Base-by-base conservation (phyloP, 2,888 invertebrate genomes). In the Lepeophtheirus nordmannii region DNA sequence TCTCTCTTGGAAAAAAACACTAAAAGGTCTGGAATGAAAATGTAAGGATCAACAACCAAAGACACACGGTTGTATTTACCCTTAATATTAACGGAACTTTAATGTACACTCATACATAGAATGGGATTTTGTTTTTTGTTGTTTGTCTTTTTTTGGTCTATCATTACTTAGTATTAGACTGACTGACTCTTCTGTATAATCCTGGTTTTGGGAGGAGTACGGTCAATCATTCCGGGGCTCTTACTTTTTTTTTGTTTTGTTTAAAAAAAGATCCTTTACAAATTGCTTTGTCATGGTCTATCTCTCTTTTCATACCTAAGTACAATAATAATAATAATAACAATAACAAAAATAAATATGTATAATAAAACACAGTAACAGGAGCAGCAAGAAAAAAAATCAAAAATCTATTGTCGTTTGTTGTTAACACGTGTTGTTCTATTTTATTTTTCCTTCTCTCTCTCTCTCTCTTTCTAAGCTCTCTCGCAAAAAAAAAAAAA, bases 11-110 rank as follows among this genome's bases (percentile, higher is more conserved):
- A 7, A 20, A 14, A 58, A n/a, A 17, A 53, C 53, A 30, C 67
- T 72, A 71, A 69, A 73, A 74, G 73, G 88, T 89, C 69, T 89
- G 89, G 84, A 86, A 85, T 70, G 87, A 85, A 72, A 86, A 85
- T 74, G 84, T 85, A 78, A 82, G 83, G 80, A 70, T 14, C 53
- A 46, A 46, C 53, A 46, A 17, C 53, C 53, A 46, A 46, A 46
- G 40, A 66, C 40, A 41, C 46, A 46, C 40, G 40, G 22, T 41
- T 67, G 30, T 30, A 30, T 30, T 30, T 30, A 30, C 30, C 30
- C 30, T 30, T 30, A 30, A 30, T 30, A 5, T 30, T 30, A 30
- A 30, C 30, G 3, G 30, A 2, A 5, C 30, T 5, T n/a, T 30
- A 30, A 30, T 30, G 30, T 30, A 30, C 30, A 30, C 7, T 5